Evolutionary conservation across 1,140 invertebrate species (phyloP).

Genomic region (Venustaconcha ellipsiformis): DNA sequence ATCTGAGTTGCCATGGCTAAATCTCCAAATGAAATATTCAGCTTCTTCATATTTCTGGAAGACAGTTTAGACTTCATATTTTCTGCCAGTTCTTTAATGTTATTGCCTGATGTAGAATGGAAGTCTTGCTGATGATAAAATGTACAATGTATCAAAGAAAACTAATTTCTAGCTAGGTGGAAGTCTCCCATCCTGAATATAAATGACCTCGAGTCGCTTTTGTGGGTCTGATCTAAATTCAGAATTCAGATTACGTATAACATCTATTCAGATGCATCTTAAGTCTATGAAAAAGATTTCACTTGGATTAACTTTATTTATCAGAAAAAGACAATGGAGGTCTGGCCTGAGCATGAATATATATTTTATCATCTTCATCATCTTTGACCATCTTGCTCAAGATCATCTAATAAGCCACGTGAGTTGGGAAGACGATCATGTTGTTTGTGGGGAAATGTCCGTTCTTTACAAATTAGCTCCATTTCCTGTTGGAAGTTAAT

Average conservation of each 20-base stretch:
- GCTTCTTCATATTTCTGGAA: too few species aligned
- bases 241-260: constrained; percentile 28
- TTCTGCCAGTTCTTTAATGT: too few species aligned
- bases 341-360: constrained; percentile 24
- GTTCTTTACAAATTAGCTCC: too few species aligned
- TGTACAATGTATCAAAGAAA: constrained; percentile 38
- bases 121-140: constrained; percentile 18
- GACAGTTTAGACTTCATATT: too few species aligned
- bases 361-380: not conserved
- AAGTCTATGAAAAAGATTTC: constrained; percentile 52
- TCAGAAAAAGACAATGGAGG: constrained; percentile 42
- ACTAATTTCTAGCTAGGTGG: constrained; percentile 42
- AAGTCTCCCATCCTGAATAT: constrained; percentile 38
- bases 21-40: not conserved
- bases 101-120: too few species aligned
- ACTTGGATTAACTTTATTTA: constrained; percentile 52
- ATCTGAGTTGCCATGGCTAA: not conserved
- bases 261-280: constrained; percentile 39
- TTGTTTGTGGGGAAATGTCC: too few species aligned
- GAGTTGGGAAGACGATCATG: too few species aligned
- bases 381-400: too few species aligned
- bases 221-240: too few species aligned
- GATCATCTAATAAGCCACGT: too few species aligned
- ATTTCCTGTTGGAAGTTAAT: too few species aligned
- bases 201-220: constrained; percentile 30